Conservation (phyloP, 2,113 vertebrate genomes). For the Chaetodon auriga region DNA sequence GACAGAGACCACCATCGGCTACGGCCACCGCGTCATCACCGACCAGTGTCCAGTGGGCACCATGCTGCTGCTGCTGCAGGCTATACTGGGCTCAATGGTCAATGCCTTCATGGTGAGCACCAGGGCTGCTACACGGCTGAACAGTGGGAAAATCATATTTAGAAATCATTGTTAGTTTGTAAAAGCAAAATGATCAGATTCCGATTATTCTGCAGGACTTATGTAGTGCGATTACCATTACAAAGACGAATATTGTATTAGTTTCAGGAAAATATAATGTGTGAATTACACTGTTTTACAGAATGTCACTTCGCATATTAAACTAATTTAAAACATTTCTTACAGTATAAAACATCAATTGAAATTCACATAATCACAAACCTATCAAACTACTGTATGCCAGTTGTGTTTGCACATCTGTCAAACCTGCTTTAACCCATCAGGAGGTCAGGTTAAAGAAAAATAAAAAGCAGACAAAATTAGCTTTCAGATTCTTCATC, state of each 20-base stretch:
- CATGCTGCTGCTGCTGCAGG: constrained; percentile 93
- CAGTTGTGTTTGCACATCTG: not conserved
- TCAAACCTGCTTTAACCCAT: not conserved
- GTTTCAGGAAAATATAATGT: not conserved
- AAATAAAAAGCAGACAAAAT: not conserved
- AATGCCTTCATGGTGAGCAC: constrained; percentile 97
- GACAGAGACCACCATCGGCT: constrained; percentile 97
- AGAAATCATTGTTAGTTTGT: not conserved
- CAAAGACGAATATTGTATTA: not conserved
- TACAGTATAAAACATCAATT: too few relatives aligned
- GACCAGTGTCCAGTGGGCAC: constrained; percentile 97
- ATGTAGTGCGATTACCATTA: not conserved
- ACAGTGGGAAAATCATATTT: not conserved
- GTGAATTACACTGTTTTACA: too few relatives aligned
- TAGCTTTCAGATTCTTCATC: not conserved
- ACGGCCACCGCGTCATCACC: constrained; percentile 95
- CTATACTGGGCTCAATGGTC: constrained; percentile 98
- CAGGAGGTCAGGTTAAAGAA: not conserved
- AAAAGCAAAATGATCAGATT: not conserved
- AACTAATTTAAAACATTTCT: too few relatives aligned
- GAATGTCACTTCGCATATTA: too few relatives aligned
- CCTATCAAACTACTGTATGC: not conserved
- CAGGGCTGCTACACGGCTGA: constrained; percentile 8
- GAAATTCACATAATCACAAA: too few relatives aligned
- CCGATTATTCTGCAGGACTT: too few relatives aligned